These are phyloP conservation scores for Mimumesa dahlbomi DNA, from an alignment of 2,888 invertebrate species.

Conservation along the genomic window DNA sequence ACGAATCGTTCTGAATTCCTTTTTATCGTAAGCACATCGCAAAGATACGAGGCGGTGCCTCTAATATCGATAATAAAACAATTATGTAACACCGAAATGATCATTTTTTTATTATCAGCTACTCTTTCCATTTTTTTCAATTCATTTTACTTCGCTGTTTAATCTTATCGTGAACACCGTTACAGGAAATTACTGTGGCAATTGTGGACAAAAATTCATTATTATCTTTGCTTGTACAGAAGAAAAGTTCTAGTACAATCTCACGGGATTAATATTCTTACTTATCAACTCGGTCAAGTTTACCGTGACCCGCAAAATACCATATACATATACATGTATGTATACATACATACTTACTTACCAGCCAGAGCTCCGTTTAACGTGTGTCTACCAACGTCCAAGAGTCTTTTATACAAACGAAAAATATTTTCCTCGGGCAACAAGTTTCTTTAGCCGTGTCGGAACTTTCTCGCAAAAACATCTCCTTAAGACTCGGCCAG, in stretches of 20 bases:
- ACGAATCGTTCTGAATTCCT: conserved; percentile 25
- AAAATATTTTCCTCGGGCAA: conserved; percentile 4
- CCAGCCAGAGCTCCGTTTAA: too few relatives aligned
- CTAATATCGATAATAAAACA: conserved; percentile 29
- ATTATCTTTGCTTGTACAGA: too few relatives aligned
- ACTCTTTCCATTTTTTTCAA: neutral
- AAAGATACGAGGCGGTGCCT: conserved; percentile 15
- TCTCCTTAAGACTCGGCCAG: neutral
- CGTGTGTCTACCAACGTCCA: too few relatives aligned
- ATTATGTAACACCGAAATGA: conserved; percentile 26
- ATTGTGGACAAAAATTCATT: too few relatives aligned
- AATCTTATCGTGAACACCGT: neutral
- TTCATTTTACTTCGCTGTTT: neutral
- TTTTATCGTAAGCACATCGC: conserved; percentile 23
- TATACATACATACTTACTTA: too few relatives aligned
- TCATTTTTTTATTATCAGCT: conserved; percentile 10
- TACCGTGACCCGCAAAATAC: neutral
- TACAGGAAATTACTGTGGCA: too few relatives aligned
- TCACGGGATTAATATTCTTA: too few relatives aligned
- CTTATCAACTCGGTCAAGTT: too few relatives aligned
- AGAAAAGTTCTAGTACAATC: too few relatives aligned
- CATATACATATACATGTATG: too few relatives aligned
- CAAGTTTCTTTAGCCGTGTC: conserved; percentile 1
- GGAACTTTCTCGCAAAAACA: neutral
- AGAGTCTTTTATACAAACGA: too few relatives aligned